Evolutionary conservation across 1,140 invertebrate genomes (phyloP), one percentile per base, ranked within the genome.

Genomic region (Scaptomyza pallida): DNA sequence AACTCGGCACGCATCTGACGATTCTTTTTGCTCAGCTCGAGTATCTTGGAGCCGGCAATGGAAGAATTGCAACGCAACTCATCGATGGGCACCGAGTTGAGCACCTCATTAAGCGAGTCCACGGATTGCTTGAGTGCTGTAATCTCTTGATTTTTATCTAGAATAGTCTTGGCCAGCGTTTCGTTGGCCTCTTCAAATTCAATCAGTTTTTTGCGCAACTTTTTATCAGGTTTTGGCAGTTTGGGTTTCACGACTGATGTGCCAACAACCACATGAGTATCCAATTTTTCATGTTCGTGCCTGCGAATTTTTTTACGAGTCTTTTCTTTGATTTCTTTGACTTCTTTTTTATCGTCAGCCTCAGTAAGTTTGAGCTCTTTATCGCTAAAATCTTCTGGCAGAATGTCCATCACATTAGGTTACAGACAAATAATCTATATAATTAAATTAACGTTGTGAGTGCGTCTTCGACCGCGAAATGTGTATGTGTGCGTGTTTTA

Each of bases 11-110:
- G 91, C 50, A 93, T 78, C 70, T 93, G 92, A 0, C 93, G 90
- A 54, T 94, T 94, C 72, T 93, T 93, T 71, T 93, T 94, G 75
- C 93, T 93, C 9, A 93, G 71, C 19, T 93, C 93, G 2, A 93
- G 89, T 56, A 94, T 93, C 85, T 93, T 93, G 0, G 92, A 89
- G 56, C 93, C 91, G 12, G 93, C 93, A 5, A 93, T 92, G 3
- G 91, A 91, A 1, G 89, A 89, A 10, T 93, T 92, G 26, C 91
- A 92, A 50, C 93, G 92, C 1, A 93, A 91, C 52, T 93, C 93
- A 33, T 93, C 92, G n/a, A 93, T 93, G 6, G 92, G 86, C 47
- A 90, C 88, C 5, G 90, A 91, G 15, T 91, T 90, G 0, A 91
- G 57, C 1, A 91, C 86, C 48, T 93, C 92, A 48, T 93, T 93